A percentile compares a stretch with the other conserved stretches of the same genome.
These are phyloP conservation scores for Mobula hypostoma DNA, from an alignment of 2,113 vertebrate genomes.

Conservation along the genomic window DNA sequence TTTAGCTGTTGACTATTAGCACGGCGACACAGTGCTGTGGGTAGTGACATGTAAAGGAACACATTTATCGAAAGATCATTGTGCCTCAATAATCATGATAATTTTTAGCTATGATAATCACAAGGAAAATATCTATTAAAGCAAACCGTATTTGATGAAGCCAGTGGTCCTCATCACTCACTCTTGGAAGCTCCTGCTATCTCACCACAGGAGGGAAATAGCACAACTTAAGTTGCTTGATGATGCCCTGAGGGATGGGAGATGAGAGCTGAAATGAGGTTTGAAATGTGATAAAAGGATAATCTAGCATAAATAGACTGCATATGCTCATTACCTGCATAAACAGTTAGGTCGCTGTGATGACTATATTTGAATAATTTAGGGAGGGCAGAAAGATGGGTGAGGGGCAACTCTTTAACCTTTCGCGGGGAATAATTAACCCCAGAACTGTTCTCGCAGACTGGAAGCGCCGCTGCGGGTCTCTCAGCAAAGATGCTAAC, in stretches of 20 bases:
- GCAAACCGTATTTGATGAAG: slow-evolving; percentile 71
- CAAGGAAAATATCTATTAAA: slow-evolving; percentile 72
- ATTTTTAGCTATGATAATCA: slow-evolving; percentile 76
- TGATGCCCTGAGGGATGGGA: slow-evolving; percentile 67
- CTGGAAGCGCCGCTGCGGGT: neutral
- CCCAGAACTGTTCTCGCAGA: neutral
- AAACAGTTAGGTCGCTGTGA: slow-evolving; percentile 43
- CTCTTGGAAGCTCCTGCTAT: slow-evolving; percentile 67
- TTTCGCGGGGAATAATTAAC: slow-evolving; percentile 14
- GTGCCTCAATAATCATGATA: slow-evolving; percentile 84
- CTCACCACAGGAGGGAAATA: slow-evolving; percentile 71
- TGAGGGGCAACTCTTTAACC: slow-evolving; percentile 29
- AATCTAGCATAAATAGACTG: slow-evolving; percentile 73
- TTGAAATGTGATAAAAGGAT: slow-evolving; percentile 76
- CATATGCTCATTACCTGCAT: slow-evolving; percentile 64
- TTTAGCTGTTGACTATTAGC: slow-evolving; percentile 20
- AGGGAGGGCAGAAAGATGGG: neutral
- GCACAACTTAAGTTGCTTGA: slow-evolving; percentile 74
- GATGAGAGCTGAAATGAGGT: slow-evolving; percentile 68
- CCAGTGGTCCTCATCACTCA: slow-evolving; percentile 75
- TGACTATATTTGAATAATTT: slow-evolving; percentile 42
- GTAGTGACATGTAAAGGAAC: slow-evolving; percentile 79
- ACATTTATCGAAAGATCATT: slow-evolving; percentile 50
- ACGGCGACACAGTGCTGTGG: slow-evolving; percentile 50
- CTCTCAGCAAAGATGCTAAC: neutral